Percentiles rank a stretch among this genome's conserved stretches.
These are phyloP conservation scores for Acleris cristana DNA, from an alignment of 2,888 invertebrate genomes.

Conservation along the genomic window DNA sequence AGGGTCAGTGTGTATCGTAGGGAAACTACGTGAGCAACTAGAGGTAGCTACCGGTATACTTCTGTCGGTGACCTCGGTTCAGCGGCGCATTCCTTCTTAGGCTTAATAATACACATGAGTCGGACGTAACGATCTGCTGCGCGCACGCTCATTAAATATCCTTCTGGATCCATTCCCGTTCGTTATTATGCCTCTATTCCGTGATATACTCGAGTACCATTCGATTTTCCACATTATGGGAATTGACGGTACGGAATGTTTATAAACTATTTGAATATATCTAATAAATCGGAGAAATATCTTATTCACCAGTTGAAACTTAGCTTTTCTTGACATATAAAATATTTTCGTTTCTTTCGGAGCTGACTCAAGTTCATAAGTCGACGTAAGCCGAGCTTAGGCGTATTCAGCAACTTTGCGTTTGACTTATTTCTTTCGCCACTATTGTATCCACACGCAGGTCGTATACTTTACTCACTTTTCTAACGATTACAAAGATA, in stretches of 20 bases:
- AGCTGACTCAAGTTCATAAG: conserved; percentile 12
- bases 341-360: conserved; percentile 13
- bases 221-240: conserved; percentile 36
- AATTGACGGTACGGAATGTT: conserved; percentile 5
- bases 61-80: conserved; percentile 72
- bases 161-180: conserved; percentile 59
- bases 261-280: conserved; percentile 1
- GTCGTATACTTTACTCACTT: conserved; percentile 9
- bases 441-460: conserved; percentile 3
- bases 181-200: conserved; percentile 55
- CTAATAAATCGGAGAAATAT: background rate
- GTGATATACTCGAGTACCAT: conserved; percentile 42
- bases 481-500: conserved; percentile 13
- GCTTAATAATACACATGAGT: conserved; percentile 80
- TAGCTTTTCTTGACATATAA: background rate
- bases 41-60: conserved; percentile 65
- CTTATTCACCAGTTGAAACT: background rate
- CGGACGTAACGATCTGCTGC: conserved; percentile 69
- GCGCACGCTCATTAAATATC: conserved; percentile 74
- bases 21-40: conserved; percentile 44
- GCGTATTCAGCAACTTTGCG: conserved; percentile 8
- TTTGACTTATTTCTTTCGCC: conserved; percentile 31
- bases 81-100: conserved; percentile 76
- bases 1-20: conserved; percentile 55
- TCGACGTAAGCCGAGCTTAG: conserved; percentile 3